A percentile compares a stretch with the other conserved stretches of the same genome.
These are phyloP conservation scores for Acridotheres tristis DNA, from an alignment of 2,797 vertebrate species.

Conservation along the genomic window DNA sequence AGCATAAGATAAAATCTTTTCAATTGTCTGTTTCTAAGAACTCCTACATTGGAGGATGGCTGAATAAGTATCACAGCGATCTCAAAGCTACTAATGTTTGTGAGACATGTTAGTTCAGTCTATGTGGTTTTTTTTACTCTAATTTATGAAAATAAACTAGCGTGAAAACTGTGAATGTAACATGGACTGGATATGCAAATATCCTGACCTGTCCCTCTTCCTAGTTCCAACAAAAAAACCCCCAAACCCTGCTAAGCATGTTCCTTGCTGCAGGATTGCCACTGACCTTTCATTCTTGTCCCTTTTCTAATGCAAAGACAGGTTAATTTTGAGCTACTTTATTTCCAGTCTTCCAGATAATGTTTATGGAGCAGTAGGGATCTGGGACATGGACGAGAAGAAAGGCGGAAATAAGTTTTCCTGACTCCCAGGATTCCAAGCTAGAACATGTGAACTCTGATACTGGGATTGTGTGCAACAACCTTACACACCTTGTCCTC, in stretches of 20 bases:
- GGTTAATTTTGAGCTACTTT: not conserved
- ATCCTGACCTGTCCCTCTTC: not conserved
- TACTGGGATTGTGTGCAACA: rapidly evolving
- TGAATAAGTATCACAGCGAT: not conserved
- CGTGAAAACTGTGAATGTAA: not conserved
- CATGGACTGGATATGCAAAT: not conserved
- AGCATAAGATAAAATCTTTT: not conserved
- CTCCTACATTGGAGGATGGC: not conserved
- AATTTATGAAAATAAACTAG: not conserved
- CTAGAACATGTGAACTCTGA: not conserved
- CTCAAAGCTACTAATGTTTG: not conserved
- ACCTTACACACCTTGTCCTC: not conserved
- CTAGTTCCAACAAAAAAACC: rapidly evolving
- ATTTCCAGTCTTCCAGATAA: not conserved
- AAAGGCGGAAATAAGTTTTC: not conserved
- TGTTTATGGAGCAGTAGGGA: not conserved
- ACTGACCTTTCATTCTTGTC: not conserved
- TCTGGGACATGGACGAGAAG: not conserved
- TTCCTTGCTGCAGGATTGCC: not conserved
- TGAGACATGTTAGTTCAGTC: not conserved
- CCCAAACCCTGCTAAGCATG: not conserved
- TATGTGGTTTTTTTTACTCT: not conserved
- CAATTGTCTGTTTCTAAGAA: not conserved
- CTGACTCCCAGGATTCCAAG: not conserved
- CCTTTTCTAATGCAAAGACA: not conserved